Evolutionary conservation across 2,797 vertebrate species (phyloP).

Genomic region (Helicolenus hilgendorfi): DNA sequence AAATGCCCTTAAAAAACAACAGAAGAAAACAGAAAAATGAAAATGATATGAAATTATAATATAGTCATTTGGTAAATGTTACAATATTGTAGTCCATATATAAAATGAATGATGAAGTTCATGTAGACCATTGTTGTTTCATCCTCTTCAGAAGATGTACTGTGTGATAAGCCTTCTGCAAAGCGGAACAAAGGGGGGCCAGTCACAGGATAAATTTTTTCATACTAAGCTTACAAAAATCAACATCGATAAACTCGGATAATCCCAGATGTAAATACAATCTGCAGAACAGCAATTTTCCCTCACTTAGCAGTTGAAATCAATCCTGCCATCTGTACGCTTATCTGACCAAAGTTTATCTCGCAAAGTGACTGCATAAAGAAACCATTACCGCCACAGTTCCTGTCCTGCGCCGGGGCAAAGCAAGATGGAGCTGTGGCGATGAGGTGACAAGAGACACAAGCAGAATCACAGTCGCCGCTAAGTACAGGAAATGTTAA

Average conservation of each 20-base stretch:
- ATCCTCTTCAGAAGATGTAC: not conserved
- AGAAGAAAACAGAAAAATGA: not conserved
- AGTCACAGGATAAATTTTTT: conserved; percentile 2
- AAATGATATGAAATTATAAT: not conserved
- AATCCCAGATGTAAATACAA: conserved; percentile 40
- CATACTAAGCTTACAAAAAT: conserved; percentile 1
- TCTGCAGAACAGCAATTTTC: not conserved
- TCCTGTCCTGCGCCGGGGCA: conserved; percentile 44
- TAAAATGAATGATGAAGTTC: not conserved
- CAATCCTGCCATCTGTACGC: not conserved
- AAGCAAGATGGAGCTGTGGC: conserved; percentile 16
- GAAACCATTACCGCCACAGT: conserved; percentile 53
- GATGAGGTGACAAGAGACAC: conserved; percentile 45
- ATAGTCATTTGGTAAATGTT: not conserved
- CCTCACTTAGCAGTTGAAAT: conserved; percentile 12
- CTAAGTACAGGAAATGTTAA: conserved; percentile 60
- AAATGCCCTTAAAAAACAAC: not conserved
- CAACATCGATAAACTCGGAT: conserved; percentile 14
- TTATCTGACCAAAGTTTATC: conserved; percentile 65
- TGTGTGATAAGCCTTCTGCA: not conserved
- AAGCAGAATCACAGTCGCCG: not conserved
- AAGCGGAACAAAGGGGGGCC: not conserved
- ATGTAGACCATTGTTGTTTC: not conserved
- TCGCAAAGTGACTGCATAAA: conserved; percentile 55
- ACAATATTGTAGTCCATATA: not conserved